phyloP scores from a whole-genome alignment of 1,140 invertebrate genomes.

The Papilio aristodemus region DNA sequence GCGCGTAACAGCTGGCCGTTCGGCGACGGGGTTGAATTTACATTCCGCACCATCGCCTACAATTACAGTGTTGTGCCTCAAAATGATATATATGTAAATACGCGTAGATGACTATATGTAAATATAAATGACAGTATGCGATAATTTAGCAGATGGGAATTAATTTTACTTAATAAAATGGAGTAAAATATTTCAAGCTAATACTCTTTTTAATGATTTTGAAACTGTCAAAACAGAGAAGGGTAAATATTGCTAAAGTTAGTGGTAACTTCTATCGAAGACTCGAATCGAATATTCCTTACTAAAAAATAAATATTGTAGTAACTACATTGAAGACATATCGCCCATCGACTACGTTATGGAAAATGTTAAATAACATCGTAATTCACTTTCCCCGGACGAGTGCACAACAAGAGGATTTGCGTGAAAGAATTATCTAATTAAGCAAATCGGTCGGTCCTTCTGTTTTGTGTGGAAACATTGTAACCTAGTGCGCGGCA shows the following conservation, averaged over 20 bases:
- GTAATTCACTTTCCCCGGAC: not conserved
- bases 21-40: not conserved
- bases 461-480: not conserved
- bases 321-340: too few species aligned
- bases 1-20: constrained; percentile 6
- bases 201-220: too few species aligned
- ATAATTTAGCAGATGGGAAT: not conserved
- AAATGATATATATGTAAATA: not conserved
- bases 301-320: too few species aligned
- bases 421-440: constrained; percentile 1
- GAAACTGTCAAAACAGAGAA: too few species aligned
- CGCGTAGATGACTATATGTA: not conserved
- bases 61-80: not conserved
- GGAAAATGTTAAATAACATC: not conserved
- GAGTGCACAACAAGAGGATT: constrained; percentile 15
- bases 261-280: too few species aligned
- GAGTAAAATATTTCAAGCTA: too few species aligned
- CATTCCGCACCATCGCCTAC: not conserved
- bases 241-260: too few species aligned
- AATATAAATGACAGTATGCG: not conserved
- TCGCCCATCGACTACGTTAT: not conserved
- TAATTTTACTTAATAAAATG: too few species aligned
- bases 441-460: constrained; percentile 11
- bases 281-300: too few species aligned
- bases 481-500: constrained; percentile 5